A percentile compares a stretch with the other conserved stretches of the same genome.
phyloP scores from a whole-genome alignment of 2,113 vertebrate genomes.

The Albula goreensis region DNA sequence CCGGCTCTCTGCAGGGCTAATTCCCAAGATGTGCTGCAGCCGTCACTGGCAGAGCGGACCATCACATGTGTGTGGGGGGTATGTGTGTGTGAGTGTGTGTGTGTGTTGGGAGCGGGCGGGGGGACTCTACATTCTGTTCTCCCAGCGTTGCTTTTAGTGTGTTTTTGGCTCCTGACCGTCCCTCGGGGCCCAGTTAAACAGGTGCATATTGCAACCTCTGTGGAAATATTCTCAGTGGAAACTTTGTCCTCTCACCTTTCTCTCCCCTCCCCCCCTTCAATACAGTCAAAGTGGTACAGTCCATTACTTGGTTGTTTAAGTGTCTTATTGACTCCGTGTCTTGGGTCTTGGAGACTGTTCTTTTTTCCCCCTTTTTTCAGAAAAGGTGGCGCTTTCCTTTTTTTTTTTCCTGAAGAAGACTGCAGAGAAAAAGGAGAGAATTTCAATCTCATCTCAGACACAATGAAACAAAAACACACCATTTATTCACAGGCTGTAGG shows the following conservation, averaged over 20 bases:
- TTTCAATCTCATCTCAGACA: background rate
- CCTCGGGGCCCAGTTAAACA: background rate
- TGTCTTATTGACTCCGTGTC: slow-evolving; percentile 56
- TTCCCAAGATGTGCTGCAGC: slow-evolving; percentile 58
- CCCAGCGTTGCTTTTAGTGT: background rate
- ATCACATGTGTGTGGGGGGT: slow-evolving; percentile 24
- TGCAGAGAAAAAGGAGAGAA: slow-evolving; percentile 35
- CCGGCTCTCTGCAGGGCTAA: slow-evolving; percentile 46
- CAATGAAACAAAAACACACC: too few relatives aligned
- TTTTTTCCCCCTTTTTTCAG: slow-evolving; percentile 40
- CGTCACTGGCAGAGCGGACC: slow-evolving; percentile 42
- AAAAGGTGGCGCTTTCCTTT: slow-evolving; percentile 42
- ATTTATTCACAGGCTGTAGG: background rate
- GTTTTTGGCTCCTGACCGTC: background rate
- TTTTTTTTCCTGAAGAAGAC: slow-evolving; percentile 43
- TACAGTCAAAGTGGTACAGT: slow-evolving; percentile 14
- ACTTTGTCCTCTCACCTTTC: background rate
- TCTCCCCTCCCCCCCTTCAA: background rate
- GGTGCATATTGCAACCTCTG: background rate
- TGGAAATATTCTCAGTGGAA: background rate
- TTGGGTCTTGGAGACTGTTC: slow-evolving; percentile 55
- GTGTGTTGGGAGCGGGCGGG: background rate
- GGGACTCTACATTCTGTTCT: background rate
- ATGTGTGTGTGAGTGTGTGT: too few relatives aligned
- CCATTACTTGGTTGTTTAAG: slow-evolving; percentile 51